A percentile compares a stretch with the other conserved stretches of the same genome.
phyloP scores from a whole-genome alignment of 2,113 vertebrate species.

The Chauna torquata region DNA sequence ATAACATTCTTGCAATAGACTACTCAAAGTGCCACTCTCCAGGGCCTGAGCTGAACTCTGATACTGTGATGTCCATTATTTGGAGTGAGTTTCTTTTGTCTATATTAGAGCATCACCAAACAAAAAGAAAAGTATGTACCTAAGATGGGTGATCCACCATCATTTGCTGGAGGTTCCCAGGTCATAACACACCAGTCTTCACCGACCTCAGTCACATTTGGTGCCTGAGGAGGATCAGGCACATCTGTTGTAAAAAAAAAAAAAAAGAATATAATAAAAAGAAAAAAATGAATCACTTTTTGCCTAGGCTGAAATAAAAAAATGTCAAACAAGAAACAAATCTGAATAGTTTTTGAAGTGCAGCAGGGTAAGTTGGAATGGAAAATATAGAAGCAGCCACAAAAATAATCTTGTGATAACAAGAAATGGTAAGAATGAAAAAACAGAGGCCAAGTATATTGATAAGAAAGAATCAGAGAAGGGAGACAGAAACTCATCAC shows the following conservation, averaged over 20 bases:
- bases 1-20: not conserved
- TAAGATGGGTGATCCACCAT: constrained; percentile 91
- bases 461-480: not conserved
- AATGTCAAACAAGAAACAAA: not conserved
- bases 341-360: not conserved
- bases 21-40: not conserved
- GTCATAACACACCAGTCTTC: constrained; percentile 96
- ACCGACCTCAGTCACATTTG: constrained; percentile 88
- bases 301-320: not conserved
- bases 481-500: not conserved
- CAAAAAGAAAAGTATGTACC: constrained; percentile 67
- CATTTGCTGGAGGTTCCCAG: constrained; percentile 92
- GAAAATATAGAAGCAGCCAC: not conserved
- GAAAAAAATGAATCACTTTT: not conserved
- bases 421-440: not conserved
- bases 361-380: not conserved
- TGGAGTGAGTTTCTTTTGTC: not conserved
- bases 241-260: constrained; percentile 80
- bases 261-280: not conserved
- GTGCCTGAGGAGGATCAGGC: constrained; percentile 91
- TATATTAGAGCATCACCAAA: not conserved
- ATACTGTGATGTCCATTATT: not conserved
- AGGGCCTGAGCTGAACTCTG: not conserved
- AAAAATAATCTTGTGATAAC: not conserved
- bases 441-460: not conserved